These are phyloP conservation scores for Druon quercuslanigerum DNA, from an alignment of 1,140 invertebrate species.

Conservation along the genomic window DNA sequence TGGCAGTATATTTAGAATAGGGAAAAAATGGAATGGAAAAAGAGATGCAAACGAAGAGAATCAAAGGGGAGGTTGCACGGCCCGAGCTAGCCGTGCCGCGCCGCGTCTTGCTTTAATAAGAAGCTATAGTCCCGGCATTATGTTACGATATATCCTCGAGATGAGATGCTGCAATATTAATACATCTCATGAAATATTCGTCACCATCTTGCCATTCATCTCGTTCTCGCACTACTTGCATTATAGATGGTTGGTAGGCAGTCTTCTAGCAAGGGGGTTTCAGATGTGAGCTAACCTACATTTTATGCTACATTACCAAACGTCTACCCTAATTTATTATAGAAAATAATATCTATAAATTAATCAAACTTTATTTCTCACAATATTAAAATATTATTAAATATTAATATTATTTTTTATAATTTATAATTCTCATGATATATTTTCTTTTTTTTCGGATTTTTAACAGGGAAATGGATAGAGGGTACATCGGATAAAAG, in stretches of 20 bases:
- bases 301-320: constrained; percentile 66
- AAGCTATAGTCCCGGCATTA: constrained; percentile 73
- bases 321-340: constrained; percentile 63
- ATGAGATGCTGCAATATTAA: constrained; percentile 75
- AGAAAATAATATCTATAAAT: background rate
- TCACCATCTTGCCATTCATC: constrained; percentile 74
- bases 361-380: no score
- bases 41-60: constrained; percentile 19
- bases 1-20: background rate
- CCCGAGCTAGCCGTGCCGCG: constrained; percentile 59
- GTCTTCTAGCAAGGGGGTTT: constrained; percentile 44
- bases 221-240: constrained; percentile 67
- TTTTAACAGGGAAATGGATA: no score
- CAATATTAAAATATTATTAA: no score
- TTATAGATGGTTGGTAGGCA: constrained; percentile 63
- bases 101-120: constrained; percentile 72
- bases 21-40: constrained; percentile 32
- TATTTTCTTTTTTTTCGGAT: no score
- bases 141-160: constrained; percentile 75
- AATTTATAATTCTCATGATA: no score
- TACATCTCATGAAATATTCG: constrained; percentile 74
- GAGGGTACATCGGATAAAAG: no score
- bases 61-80: background rate
- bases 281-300: constrained; percentile 64
- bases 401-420: no score